phyloP scores from a whole-genome alignment of 1,140 invertebrate species.

The Rhopalosiphum maidis region DNA sequence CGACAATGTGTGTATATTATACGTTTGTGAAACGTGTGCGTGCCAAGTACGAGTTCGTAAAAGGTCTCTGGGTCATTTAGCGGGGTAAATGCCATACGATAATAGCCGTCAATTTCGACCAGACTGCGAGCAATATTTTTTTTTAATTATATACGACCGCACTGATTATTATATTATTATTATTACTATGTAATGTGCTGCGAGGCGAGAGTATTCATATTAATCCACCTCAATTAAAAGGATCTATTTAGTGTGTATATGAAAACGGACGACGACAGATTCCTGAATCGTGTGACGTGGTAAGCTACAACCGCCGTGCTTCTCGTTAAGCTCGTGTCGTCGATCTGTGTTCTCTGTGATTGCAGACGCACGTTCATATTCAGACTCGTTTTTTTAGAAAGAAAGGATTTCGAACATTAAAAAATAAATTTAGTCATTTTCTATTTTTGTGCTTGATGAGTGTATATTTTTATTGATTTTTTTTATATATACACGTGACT shows the following conservation, averaged over 20 bases:
- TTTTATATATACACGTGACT: background rate
- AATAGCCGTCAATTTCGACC: background rate
- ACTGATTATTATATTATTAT: background rate
- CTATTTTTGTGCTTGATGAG: background rate
- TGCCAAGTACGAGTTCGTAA: conserved; percentile 23
- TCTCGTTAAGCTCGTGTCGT: background rate
- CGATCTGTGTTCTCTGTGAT: background rate
- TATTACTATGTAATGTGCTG: background rate
- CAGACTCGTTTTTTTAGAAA: background rate
- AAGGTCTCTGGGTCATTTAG: conserved; percentile 16
- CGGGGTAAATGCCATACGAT: conserved; percentile 8
- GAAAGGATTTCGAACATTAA: background rate
- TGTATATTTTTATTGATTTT: background rate
- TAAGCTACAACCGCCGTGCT: background rate
- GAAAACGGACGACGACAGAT: background rate
- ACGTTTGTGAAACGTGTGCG: background rate
- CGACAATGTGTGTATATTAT: background rate
- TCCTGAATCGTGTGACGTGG: background rate
- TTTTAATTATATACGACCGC: background rate
- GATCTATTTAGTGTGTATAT: background rate
- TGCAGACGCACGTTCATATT: background rate
- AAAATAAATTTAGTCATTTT: background rate
- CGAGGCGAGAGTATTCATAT: background rate
- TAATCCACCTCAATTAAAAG: background rate
- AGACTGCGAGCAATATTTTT: background rate